Evolutionary conservation across 2,888 invertebrate species (phyloP), one percentile per base, ranked within the genome.

Genomic region (Lasiommata megera): DNA sequence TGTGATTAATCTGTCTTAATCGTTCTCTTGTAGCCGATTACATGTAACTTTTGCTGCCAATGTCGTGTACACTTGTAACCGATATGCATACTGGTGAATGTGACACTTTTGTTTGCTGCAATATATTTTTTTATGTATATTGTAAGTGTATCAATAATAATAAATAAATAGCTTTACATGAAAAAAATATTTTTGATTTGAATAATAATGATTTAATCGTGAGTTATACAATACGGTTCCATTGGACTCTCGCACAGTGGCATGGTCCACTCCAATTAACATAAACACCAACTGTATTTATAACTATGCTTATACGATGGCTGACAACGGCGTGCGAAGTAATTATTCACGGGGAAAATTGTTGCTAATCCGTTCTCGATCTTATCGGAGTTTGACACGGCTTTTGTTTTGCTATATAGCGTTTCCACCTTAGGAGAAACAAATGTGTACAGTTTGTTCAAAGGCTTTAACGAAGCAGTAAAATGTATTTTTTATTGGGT

Each of bases 181-280:
- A n/a, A n/a, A 3, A 23, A 23, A 3, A 23, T 23, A 23, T 23
- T 3, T 3, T 23, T 23, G 23, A 23, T 3, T 23, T 3, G 23
- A 23, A 23, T 5, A 23, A 3, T 23, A 11, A 34, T 34, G 3
- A 34, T 51, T 57, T 60, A 65, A 60, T 37, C 56, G 6, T 34
- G 12, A 34, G 54, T 63, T 64, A 57, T 40, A 12, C 12, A 6
- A 23, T 23, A 12, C 34, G 41, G 56, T 65, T 36, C 23, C 58
- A 72, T 69, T 63, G 52, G 67, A 46, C 73, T 67, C 70, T 6
- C 41, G 9, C 70, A 77, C 86, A 79, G 85, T 84, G 80, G 84
- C 85, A 76, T 77, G 71, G 75, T 67, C 75, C 72, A 77, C 68
- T 77, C 85, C 84, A 86, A 88, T 88, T 88, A 87, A 84, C 87